phyloP scores from a whole-genome alignment of 2,888 invertebrate species.

The Clunio marinus region DNA sequence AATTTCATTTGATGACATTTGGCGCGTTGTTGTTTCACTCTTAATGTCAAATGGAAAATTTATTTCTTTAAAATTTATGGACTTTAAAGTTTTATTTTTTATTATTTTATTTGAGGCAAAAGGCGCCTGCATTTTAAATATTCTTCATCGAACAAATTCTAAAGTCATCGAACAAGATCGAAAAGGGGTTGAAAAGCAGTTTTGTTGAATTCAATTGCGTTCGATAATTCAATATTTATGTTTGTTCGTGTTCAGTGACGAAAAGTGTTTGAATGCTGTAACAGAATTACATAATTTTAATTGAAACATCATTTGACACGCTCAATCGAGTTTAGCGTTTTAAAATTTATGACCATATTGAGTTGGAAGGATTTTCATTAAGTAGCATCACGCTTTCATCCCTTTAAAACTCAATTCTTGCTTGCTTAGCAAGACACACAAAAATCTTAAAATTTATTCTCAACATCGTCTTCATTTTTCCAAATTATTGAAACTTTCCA shows the following conservation, averaged over 20 bases:
- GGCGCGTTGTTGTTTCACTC: slow-evolving; percentile 8
- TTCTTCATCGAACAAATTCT: slow-evolving; percentile 4
- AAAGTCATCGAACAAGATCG: background rate
- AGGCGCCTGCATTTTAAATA: slow-evolving; percentile 20
- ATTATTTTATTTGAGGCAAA: background rate
- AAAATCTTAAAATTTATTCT: slow-evolving; percentile 3
- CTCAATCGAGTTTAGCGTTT: slow-evolving; percentile 32
- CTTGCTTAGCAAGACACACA: background rate
- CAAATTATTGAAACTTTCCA: slow-evolving; percentile 7
- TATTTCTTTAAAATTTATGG: slow-evolving; percentile 36
- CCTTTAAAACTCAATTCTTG: background rate
- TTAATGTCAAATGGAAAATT: slow-evolving; percentile 26
- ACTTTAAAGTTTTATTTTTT: background rate
- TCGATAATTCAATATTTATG: slow-evolving; percentile 37
- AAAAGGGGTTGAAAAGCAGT: slow-evolving; percentile 25
- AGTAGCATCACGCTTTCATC: background rate
- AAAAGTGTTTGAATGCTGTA: slow-evolving; percentile 9
- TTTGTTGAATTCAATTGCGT: slow-evolving; percentile 25
- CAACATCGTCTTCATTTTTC: too few species aligned
- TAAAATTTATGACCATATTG: slow-evolving; percentile 35
- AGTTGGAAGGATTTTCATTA: background rate
- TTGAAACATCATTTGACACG: slow-evolving; percentile 37
- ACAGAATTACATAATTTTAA: slow-evolving; percentile 33
- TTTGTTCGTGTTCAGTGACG: slow-evolving; percentile 26
- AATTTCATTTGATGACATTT: slow-evolving; percentile 33